These are phyloP conservation scores for Eutolmus rufibarbis DNA, from an alignment of 2,888 invertebrate species.

Conservation along the genomic window DNA sequence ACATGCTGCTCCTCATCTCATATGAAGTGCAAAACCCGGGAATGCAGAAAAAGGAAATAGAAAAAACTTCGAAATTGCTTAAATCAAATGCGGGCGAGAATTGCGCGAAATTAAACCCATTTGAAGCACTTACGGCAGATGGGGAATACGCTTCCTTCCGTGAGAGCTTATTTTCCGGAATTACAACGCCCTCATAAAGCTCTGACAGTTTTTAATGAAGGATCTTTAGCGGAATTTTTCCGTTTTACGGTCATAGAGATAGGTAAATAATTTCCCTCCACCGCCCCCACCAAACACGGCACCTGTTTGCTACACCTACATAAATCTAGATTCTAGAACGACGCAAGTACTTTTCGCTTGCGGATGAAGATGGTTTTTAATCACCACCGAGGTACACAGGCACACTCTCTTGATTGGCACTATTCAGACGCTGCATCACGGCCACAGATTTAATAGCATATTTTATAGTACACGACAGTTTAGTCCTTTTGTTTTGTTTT, in stretches of 20 bases:
- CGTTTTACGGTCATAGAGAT: conserved; percentile 1
- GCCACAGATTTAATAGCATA: not conserved
- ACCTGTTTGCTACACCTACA: conserved; percentile 2
- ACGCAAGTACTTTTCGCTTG: not conserved
- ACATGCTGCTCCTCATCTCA: not conserved
- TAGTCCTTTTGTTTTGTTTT: not conserved
- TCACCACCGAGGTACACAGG: not conserved
- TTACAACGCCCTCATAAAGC: conserved; percentile 6
- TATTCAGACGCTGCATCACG: not conserved
- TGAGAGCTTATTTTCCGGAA: conserved; percentile 3
- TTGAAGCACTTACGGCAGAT: not conserved
- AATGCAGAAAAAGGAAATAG: not conserved
- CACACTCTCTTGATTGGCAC: conserved; percentile 15
- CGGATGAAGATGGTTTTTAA: not conserved
- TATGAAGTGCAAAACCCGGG: not conserved
- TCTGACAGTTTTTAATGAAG: conserved; percentile 33
- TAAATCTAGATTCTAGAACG: not conserved
- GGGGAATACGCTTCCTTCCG: conserved; percentile 15
- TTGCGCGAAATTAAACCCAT: conserved; percentile 6
- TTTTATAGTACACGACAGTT: not conserved
- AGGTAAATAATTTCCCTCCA: not conserved
- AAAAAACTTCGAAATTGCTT: not conserved
- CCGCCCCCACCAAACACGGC: not conserved
- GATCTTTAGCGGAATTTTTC: conserved; percentile 14
- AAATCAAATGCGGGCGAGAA: not conserved